These are phyloP conservation scores for Homalodisca vitripennis DNA, from an alignment of 1,140 invertebrate genomes.

Conservation along the genomic window DNA sequence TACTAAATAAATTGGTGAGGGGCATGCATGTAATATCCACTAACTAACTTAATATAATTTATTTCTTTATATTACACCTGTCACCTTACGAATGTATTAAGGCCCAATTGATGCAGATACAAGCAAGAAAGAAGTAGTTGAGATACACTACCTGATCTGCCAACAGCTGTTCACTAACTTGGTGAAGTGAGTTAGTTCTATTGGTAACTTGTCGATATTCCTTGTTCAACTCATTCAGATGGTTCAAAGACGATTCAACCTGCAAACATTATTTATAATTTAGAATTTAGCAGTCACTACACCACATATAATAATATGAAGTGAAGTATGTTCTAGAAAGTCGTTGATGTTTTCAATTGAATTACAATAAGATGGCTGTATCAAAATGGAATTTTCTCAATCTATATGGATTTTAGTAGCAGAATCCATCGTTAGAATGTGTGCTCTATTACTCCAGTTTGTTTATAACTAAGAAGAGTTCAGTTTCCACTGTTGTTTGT, in stretches of 20 bases:
- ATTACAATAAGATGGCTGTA: neutral
- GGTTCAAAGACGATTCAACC: constrained; percentile 68
- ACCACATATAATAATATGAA: neutral
- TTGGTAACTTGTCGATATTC: constrained; percentile 83
- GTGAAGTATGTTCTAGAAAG: neutral
- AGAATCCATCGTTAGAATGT: too few relatives aligned
- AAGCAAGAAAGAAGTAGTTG: neutral
- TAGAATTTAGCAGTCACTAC: neutral
- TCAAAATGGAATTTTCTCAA: too few relatives aligned
- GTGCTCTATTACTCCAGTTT: too few relatives aligned
- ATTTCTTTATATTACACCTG: too few relatives aligned
- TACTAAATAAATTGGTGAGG: too few relatives aligned
- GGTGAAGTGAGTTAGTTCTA: constrained; percentile 88
- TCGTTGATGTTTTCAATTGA: neutral
- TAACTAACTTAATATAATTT: too few relatives aligned
- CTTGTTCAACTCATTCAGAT: constrained; percentile 67
- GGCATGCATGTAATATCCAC: too few relatives aligned
- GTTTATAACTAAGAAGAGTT: too few relatives aligned
- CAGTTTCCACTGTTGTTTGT: too few relatives aligned
- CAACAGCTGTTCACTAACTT: constrained; percentile 85
- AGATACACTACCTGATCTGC: constrained; percentile 66
- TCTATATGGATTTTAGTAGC: too few relatives aligned
- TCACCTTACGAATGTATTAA: neutral
- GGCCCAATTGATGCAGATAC: neutral
- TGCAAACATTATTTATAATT: constrained; percentile 46